phyloP scores from a whole-genome alignment of 2,888 invertebrate genomes.

The Coleophora flavipennella region DNA sequence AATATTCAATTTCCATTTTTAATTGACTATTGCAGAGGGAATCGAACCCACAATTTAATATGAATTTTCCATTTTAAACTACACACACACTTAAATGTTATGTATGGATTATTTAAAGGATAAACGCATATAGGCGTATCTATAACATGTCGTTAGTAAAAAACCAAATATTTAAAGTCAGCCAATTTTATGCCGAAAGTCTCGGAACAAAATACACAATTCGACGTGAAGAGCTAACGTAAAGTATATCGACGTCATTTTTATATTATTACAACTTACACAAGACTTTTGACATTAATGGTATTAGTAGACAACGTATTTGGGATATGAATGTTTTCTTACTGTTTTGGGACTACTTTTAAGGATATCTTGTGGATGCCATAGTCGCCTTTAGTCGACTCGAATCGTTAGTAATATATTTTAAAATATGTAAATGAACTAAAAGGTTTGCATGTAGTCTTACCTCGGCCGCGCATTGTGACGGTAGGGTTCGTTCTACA shows the following conservation, averaged over 20 bases:
- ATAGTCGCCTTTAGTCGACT: slow-evolving; percentile 16
- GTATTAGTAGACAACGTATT: slow-evolving; percentile 7
- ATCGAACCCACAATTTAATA: slow-evolving; percentile 26
- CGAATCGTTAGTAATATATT: slow-evolving; percentile 20
- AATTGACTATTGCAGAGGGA: slow-evolving; percentile 14
- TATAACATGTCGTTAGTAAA: slow-evolving; percentile 6
- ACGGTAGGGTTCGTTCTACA: slow-evolving; percentile 71
- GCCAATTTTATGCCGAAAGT: slow-evolving; percentile 24
- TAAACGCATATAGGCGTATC: slow-evolving; percentile 8
- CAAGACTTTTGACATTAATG: slow-evolving; percentile 24
- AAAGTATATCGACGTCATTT: too few species aligned
- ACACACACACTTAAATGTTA: slow-evolving; percentile 1
- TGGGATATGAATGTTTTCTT: too few species aligned
- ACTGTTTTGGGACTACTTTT: too few species aligned
- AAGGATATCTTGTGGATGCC: slow-evolving; percentile 10
- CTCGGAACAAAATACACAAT: slow-evolving; percentile 5
- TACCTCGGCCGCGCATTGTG: slow-evolving; percentile 66
- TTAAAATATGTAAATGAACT: slow-evolving; percentile 39
- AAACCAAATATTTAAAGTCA: slow-evolving; percentile 20
- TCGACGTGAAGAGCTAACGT: background rate
- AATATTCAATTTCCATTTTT: background rate
- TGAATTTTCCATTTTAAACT: slow-evolving; percentile 1
- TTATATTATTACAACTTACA: background rate
- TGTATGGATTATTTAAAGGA: background rate
- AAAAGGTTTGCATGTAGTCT: slow-evolving; percentile 56